Evolutionary conservation across 2,888 invertebrate genomes (phyloP), one percentile per base, ranked within the genome.

Genomic region (Lasioglossum zephyrum): DNA sequence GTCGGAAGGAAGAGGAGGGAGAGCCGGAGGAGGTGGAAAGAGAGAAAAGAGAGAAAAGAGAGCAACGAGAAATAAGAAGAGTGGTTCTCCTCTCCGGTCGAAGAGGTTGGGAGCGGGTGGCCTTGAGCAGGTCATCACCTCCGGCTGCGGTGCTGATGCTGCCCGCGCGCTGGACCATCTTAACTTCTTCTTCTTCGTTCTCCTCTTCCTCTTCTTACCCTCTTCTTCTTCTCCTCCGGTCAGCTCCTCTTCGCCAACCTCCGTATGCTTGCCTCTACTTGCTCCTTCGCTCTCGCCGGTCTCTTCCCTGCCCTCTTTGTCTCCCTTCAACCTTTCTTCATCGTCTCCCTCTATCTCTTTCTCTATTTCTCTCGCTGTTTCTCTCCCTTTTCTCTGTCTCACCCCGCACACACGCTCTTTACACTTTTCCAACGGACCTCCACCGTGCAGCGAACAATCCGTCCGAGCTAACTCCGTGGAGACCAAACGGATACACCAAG

Each of bases 101-200:
- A 87, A 90, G 92, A 92, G 92, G 90, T 91, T 92, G 92, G 91
- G 93, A 94, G 94, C 93, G 94, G 94, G 94, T 94, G 94, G 94
- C 94, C 94, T 94, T 94, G 94, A 94, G 94, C 94, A 94, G 94
- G 94, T 94, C 94, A 94, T 94, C 94, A 94, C 94, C 94, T 94
- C 94, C 94, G 94, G 92, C 92, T 90, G 92, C 87, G 85, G 75
- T 84, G 88, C 86, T 84, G 88, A 90, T 91, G 92, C 92, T 89
- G 91, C 91, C 87, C 87, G 88, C 87, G 87, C 89, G 92, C 92
- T 92, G 93, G 93, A 93, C 93, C 93, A 91, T 93, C 94, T 93
- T 93, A 93, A 93, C 93, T 93, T 36, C 36, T 36, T 94, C 85
- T 82, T 86, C 90, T 85, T 81, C 89, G 66, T 82, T 82, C 66